Percentiles rank a stretch among this genome's conserved stretches.
Evolutionary conservation across 1,140 invertebrate genomes (phyloP).

Genomic region (Drosophila orosa): DNA sequence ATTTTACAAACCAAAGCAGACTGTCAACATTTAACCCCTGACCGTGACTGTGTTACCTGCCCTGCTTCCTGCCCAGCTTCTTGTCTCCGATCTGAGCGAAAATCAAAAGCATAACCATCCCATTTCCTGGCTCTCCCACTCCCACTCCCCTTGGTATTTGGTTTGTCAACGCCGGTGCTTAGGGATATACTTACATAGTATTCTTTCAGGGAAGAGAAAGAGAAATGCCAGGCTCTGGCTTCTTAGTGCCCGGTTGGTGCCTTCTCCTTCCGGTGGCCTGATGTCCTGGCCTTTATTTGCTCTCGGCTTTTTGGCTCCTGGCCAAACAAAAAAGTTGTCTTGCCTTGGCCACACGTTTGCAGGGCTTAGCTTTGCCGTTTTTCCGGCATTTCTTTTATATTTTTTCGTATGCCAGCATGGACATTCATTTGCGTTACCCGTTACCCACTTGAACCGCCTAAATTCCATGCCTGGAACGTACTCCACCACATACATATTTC

Average conservation of each 20-base stretch:
- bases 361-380: constrained; percentile 33
- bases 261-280: constrained; percentile 10
- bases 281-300: constrained; percentile 43
- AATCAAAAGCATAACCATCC: constrained; percentile 42
- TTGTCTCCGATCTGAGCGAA: constrained; percentile 16
- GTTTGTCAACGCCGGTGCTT: constrained; percentile 41
- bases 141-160: constrained; percentile 21
- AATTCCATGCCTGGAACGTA: constrained; percentile 51
- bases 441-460: constrained; percentile 58
- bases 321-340: constrained; percentile 52
- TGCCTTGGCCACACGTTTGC: constrained; percentile 48
- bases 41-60: constrained; percentile 42
- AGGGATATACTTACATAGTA: too few relatives aligned
- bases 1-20: constrained; percentile 36
- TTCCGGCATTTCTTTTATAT: constrained; percentile 24
- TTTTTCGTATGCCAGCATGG: constrained; percentile 29
- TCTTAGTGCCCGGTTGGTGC: constrained; percentile 18
- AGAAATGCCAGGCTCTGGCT: constrained; percentile 30
- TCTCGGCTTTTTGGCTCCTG: constrained; percentile 42
- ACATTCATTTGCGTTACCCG: constrained; percentile 40
- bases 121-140: constrained; percentile 12
- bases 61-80: neutral
- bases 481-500: constrained; percentile 63
- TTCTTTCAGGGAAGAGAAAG: constrained; percentile 42
- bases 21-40: constrained; percentile 55